Evolutionary conservation across 2,888 invertebrate species (phyloP).

Genomic region (Coenonympha arcania): DNA sequence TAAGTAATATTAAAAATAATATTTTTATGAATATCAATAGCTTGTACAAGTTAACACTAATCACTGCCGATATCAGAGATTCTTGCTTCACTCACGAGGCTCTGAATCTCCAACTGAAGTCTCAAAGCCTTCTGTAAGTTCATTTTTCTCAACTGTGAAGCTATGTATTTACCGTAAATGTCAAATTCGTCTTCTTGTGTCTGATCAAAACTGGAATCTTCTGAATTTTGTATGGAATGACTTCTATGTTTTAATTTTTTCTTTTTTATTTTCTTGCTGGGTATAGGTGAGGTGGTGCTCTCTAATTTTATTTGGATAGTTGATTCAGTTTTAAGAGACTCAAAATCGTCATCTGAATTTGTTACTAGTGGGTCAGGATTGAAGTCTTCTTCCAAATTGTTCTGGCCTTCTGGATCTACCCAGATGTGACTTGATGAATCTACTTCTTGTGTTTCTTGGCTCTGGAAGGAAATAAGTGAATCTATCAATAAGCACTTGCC

Average conservation of each 20-base stretch:
- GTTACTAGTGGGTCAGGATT: slow-evolving; percentile 48
- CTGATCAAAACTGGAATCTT: slow-evolving; percentile 34
- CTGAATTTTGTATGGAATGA: slow-evolving; percentile 29
- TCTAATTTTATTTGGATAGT: slow-evolving; percentile 35
- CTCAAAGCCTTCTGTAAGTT: slow-evolving; percentile 55
- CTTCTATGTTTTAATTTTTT: slow-evolving; percentile 26
- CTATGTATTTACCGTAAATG: slow-evolving; percentile 66
- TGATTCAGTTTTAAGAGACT: slow-evolving; percentile 33
- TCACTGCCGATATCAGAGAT: slow-evolving; percentile 43
- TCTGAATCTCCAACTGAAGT: slow-evolving; percentile 60
- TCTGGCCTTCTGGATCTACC: slow-evolving; percentile 42
- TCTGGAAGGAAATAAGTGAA: slow-evolving; percentile 31
- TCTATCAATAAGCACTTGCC: not conserved
- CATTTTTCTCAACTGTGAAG: slow-evolving; percentile 61
- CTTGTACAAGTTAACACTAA: slow-evolving; percentile 13
- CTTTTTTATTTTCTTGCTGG: slow-evolving; percentile 46
- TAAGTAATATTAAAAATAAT: too few relatives aligned
- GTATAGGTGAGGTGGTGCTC: slow-evolving; percentile 28
- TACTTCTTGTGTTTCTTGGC: slow-evolving; percentile 43
- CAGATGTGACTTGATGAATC: slow-evolving; percentile 52
- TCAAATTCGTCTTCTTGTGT: slow-evolving; percentile 63
- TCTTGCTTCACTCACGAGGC: slow-evolving; percentile 58
- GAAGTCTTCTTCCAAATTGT: slow-evolving; percentile 36
- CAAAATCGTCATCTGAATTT: slow-evolving; percentile 46
- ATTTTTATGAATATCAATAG: too few relatives aligned